Evolutionary conservation across 2,113 vertebrate species (phyloP).

Genomic region (Atherinomorus stipes): DNA sequence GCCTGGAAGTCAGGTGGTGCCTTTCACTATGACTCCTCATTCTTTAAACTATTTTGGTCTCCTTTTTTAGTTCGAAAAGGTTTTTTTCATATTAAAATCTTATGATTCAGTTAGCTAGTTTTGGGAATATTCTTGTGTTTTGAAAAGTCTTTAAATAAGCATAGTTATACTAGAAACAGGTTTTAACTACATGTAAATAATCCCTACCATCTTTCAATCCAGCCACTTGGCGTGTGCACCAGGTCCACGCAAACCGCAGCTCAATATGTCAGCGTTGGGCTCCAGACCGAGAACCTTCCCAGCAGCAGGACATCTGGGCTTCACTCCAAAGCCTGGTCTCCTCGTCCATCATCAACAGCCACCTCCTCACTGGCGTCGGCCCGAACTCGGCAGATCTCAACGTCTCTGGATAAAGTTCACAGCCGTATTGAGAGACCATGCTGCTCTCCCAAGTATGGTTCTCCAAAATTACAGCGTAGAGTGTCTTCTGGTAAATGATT

Average conservation of each 20-base stretch:
- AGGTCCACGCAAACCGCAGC: constrained; percentile 91
- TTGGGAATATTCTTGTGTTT: neutral
- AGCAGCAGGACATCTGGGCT: constrained; percentile 77
- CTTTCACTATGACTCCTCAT: neutral
- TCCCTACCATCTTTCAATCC: neutral
- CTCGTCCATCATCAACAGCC: constrained; percentile 80
- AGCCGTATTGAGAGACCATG: constrained; percentile 93
- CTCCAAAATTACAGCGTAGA: constrained; percentile 93
- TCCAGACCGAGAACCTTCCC: constrained; percentile 89
- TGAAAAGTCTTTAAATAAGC: neutral
- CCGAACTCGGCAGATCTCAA: constrained; percentile 94
- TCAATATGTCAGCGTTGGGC: constrained; percentile 89
- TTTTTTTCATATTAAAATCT: neutral
- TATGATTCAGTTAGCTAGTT: neutral
- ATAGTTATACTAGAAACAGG: neutral
- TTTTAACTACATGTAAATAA: neutral
- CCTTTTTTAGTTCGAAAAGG: neutral
- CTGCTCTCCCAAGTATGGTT: constrained; percentile 97
- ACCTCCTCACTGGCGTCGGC: constrained; percentile 87
- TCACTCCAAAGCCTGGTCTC: constrained; percentile 92
- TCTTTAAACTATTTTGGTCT: neutral
- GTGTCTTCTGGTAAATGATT: constrained; percentile 73
- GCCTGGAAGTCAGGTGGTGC: constrained; percentile 81
- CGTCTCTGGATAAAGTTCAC: constrained; percentile 96
- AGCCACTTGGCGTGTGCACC: constrained; percentile 85